Conservation (phyloP, 2,113 vertebrate species). For the Aramus guarauna region DNA sequence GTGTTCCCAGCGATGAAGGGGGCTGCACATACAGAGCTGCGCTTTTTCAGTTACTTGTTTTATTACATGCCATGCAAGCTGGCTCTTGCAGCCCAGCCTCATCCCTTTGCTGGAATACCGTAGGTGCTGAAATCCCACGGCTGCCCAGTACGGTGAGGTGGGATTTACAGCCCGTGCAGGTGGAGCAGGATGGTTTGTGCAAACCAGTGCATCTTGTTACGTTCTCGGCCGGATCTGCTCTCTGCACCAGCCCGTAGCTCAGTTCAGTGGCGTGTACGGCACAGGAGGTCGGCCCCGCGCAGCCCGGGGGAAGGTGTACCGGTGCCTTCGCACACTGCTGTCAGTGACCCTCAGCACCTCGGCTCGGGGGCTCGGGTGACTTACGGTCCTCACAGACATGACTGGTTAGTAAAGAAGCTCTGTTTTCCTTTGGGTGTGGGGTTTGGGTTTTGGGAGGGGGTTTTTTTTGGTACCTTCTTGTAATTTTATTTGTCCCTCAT, state of each 20-base stretch:
- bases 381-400: not conserved
- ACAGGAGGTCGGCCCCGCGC: not conserved
- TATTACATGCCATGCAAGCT: not conserved
- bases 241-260: not conserved
- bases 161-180: not conserved
- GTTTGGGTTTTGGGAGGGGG: too few species aligned
- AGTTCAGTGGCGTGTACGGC: not conserved
- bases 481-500: not conserved
- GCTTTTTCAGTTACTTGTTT: not conserved
- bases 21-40: not conserved
- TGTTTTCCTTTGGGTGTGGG: not conserved
- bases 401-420: not conserved
- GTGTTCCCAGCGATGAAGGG: not conserved
- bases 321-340: accelerated
- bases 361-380: not conserved
- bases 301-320: not conserved
- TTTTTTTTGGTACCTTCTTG: not conserved
- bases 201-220: not conserved
- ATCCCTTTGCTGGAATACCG: not conserved
- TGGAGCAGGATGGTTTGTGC: not conserved
- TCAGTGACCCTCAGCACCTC: accelerated
- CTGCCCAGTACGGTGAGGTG: accelerated
- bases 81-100: not conserved
- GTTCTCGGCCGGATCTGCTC: not conserved
- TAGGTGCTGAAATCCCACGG: not conserved